These are phyloP conservation scores for Leptonema lineaticorne DNA, from an alignment of 1,140 invertebrate genomes.

Conservation along the genomic window DNA sequence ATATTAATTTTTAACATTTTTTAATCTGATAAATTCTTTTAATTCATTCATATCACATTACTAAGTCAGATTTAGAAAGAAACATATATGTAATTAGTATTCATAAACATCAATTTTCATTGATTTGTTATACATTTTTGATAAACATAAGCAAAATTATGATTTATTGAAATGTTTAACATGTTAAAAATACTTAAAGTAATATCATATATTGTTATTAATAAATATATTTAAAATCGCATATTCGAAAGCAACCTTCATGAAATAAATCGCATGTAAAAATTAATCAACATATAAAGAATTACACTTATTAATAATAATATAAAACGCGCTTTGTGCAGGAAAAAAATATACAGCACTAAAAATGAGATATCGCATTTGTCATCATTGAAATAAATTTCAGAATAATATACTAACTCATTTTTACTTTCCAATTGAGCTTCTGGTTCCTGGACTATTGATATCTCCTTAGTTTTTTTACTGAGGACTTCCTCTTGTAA, in stretches of 20 bases:
- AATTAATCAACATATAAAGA: neutral
- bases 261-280: neutral
- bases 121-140: neutral
- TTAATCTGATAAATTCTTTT: too few species aligned
- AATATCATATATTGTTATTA: too few species aligned
- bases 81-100: neutral
- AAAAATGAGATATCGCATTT: neutral
- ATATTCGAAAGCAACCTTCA: too few species aligned
- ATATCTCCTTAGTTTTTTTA: slow-evolving; percentile 49
- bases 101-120: neutral
- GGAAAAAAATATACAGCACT: neutral
- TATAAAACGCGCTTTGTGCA: neutral
- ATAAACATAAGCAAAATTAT: too few species aligned
- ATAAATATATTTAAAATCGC: too few species aligned
- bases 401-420: slow-evolving; percentile 28
- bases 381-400: neutral
- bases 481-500: slow-evolving; percentile 60
- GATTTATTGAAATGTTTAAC: neutral
- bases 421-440: slow-evolving; percentile 24
- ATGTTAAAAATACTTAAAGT: neutral
- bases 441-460: slow-evolving; percentile 14
- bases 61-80: neutral
- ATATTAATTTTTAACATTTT: too few species aligned
- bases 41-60: too few species aligned
- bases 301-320: neutral